Base-by-base conservation (phyloP, 2,888 invertebrate species). In the Brachynemurus nebulosus region DNA sequence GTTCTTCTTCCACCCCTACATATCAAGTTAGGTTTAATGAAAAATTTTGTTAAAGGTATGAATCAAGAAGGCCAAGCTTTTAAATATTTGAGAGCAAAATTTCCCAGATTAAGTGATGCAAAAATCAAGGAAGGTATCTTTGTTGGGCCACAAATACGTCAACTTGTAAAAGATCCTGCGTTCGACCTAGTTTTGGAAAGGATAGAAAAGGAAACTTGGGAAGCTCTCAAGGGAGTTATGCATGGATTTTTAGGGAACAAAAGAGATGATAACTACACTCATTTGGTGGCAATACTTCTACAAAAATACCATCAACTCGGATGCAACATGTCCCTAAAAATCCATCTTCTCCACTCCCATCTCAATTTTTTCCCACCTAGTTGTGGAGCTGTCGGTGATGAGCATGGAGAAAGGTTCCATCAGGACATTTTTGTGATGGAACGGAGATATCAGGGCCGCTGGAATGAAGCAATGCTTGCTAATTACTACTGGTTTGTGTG, bases 301-400 rank as follows among this genome's bases (percentile, higher is more conserved):
- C 37, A 45, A 36, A 52, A 43, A 25, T 53, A 47, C 44, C 40
- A 34, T 8, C 18, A 27, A 8, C 3, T 56, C 17, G 58, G 57
- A n/a, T 56, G 55, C 46, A 52, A 52, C 23, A 61, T 61, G 59
- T 27, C 27, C 5, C 12, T 27, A n/a, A 27, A 27, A n/a, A 27
- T 27, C 12, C n/a, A n/a, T n/a, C n/a, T n/a, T n/a, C 25, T 62
- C 27, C 46, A 58, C 47, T 55, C 51, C 20, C 58, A 62, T 48
- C 42, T 62, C 25, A 54, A 59, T 47, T 54, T 52, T 45, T 64
- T 63, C 51, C 58, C 59, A 11, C 51, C 57, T 50, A 63, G 62
- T 52, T 50, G 57, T 34, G 59, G 57, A 40, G 55, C 49, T 44
- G 50, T 54, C 20, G 58, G 58, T 47, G 59, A 60, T 44, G 57